A percentile compares a stretch with the other conserved stretches of the same genome.
phyloP scores from a whole-genome alignment of 2,113 vertebrate species.

The Nycticebus coucang region DNA sequence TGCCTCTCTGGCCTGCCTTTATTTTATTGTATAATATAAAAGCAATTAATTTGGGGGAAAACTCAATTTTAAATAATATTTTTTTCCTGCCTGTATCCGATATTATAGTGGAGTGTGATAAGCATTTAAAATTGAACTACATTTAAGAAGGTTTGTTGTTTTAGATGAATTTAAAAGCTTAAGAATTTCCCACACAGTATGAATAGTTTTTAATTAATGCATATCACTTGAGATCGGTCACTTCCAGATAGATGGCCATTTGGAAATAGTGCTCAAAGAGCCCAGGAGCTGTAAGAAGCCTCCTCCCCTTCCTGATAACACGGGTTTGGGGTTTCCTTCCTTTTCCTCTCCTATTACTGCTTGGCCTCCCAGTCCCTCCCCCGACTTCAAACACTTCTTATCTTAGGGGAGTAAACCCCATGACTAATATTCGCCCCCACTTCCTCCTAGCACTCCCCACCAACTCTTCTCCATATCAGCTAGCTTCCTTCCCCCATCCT shows the following conservation, averaged over 20 bases:
- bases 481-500: background rate
- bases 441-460: background rate
- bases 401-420: background rate
- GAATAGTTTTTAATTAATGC: background rate
- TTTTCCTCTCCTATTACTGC: background rate
- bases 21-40: background rate
- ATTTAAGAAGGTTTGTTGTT: background rate
- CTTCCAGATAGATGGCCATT: background rate
- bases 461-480: background rate
- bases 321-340: conserved; percentile 55
- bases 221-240: background rate
- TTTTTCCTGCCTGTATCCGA: background rate
- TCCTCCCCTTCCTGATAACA: conserved; percentile 48
- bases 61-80: background rate
- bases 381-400: conserved; percentile 40
- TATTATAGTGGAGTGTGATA: background rate
- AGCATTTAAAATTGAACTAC: background rate
- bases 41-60: background rate
- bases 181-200: background rate
- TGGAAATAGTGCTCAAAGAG: background rate
- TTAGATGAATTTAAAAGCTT: background rate
- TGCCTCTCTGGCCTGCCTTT: background rate
- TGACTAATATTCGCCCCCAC: background rate
- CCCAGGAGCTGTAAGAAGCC: background rate
- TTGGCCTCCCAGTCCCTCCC: background rate